These are phyloP conservation scores for Nomada goodeniana DNA, from an alignment of 2,888 invertebrate species.

Conservation along the genomic window DNA sequence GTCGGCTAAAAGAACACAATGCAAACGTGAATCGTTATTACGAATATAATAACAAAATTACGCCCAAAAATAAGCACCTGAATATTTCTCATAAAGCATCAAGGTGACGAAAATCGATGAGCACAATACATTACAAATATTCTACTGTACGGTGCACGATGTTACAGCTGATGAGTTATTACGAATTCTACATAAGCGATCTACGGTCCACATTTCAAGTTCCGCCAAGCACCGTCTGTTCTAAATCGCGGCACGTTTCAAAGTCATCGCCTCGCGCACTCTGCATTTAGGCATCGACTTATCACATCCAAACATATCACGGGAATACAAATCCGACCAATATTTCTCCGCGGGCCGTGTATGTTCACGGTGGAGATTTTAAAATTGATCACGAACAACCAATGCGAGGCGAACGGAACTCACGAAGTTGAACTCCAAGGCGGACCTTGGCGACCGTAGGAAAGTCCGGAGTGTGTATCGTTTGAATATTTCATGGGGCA, in stretches of 20 bases:
- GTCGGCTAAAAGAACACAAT: no score
- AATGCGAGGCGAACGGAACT: slow-evolving; percentile 1
- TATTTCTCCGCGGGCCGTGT: neutral
- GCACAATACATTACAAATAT: no score
- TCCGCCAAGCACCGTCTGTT: neutral
- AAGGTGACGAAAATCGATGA: no score
- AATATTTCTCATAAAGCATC: no score
- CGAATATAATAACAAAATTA: no score
- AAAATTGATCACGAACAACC: slow-evolving; percentile 14
- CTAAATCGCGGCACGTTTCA: neutral
- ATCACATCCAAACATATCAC: neutral
- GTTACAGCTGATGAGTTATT: no score
- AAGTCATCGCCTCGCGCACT: neutral
- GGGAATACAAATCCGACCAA: slow-evolving; percentile 10
- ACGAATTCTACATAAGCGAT: no score
- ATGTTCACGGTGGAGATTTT: neutral
- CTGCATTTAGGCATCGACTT: neutral
- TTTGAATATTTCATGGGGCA: slow-evolving; percentile 43
- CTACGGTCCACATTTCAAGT: neutral
- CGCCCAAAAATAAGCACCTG: no score
- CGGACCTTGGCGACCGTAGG: slow-evolving; percentile 5
- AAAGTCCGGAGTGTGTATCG: slow-evolving; percentile 1
- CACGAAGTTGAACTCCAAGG: neutral
- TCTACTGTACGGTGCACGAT: no score
- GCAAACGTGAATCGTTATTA: no score